These are phyloP conservation scores for Nycticorax nycticorax DNA, from an alignment of 2,113 vertebrate genomes.

Conservation along the genomic window DNA sequence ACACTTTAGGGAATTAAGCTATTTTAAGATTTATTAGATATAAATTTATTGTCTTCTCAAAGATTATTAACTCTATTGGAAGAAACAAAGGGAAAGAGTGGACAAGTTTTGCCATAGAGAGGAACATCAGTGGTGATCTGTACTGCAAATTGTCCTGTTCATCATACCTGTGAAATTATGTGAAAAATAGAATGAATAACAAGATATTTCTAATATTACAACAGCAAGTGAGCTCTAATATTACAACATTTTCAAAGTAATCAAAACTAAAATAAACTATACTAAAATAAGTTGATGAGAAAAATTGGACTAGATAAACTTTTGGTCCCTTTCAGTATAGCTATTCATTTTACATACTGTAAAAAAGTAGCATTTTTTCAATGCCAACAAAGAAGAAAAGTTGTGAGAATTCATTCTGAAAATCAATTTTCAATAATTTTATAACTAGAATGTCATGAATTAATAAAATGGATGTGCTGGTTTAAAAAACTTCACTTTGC, in stretches of 20 bases:
- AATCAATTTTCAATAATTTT: background rate
- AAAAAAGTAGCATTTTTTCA: background rate
- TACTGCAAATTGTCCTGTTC: background rate
- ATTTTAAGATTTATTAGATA: background rate
- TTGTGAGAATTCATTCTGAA: background rate
- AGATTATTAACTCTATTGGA: background rate
- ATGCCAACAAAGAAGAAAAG: background rate
- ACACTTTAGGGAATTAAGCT: background rate
- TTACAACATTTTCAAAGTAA: background rate
- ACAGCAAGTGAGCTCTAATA: background rate
- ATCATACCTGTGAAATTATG: background rate
- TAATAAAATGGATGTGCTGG: fast-evolving
- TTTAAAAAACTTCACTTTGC: background rate
- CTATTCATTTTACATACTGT: background rate
- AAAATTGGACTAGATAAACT: background rate
- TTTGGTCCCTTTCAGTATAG: background rate
- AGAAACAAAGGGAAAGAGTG: background rate
- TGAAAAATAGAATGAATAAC: background rate
- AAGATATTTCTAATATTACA: background rate
- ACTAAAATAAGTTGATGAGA: background rate
- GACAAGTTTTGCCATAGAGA: background rate
- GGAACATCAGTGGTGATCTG: background rate
- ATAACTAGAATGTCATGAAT: background rate
- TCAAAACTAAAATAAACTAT: background rate
- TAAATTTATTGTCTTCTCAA: background rate